Evolutionary conservation across 2,797 vertebrate genomes (phyloP), one percentile per base, ranked within the genome.

Genomic region (Enteromius treurensis): DNA sequence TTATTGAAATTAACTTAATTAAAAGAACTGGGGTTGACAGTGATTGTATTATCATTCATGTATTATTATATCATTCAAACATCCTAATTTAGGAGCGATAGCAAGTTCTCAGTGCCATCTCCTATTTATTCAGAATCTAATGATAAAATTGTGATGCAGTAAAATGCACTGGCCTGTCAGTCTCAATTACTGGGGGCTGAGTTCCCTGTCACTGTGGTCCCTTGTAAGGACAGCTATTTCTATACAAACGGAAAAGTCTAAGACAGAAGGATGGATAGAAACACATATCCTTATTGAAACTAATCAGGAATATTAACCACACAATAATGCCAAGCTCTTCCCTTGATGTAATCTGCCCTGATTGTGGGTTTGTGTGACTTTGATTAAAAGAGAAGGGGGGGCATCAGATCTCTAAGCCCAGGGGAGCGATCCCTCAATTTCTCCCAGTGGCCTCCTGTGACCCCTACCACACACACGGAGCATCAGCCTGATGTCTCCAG

Each of bases 361-460:
- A 94, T 93, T 94, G 91, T 90, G 89, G 88, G 92, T 92, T 93
- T 92, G 91, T 91, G 90, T 90, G 89, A 89, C 90, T 93, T 92
- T 93, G 91, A 94, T 94, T 94, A 94, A 92, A 93, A 93, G 88
- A 71, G 90, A 94, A 93, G n/a, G 89, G 89, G 91, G 91, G 92
- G 88, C 91, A 92, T 89, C 86, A 91, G 87, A 90, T 89, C 90
- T 81, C 90, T 93, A 93, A 93, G 90, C 91, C 92, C 89, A 7
- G 85, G 87, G 87, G 91, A 93, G 90, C 90, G 87, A n/a, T 86
- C 77, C 77, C 90, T 91, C 71, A 75, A 53, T 87, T 73, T 73
- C 69, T 68, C 13, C 80, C 87, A 78, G 79, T 87, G 90, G 90
- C 91, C 90, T 89, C 86, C 58, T 84, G 89, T 92, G 87, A 92